These are phyloP conservation scores for Alectoris magna DNA, from an alignment of 2,797 vertebrate genomes.

Conservation along the genomic window DNA sequence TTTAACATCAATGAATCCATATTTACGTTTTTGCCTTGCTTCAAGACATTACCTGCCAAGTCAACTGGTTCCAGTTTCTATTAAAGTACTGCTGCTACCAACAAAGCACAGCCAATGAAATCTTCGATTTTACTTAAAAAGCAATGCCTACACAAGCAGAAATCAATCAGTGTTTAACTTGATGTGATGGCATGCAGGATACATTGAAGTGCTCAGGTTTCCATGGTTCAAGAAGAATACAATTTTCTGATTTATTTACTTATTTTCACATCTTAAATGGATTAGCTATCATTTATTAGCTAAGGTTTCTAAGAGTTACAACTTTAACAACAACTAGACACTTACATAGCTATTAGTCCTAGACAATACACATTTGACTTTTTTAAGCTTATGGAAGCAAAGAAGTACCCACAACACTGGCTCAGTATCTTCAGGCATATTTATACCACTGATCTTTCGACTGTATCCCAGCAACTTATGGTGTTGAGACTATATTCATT, in stretches of 20 bases:
- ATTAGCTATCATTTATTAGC: neutral
- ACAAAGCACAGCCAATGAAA: neutral
- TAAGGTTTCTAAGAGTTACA: neutral
- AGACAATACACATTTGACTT: neutral
- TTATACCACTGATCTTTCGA: neutral
- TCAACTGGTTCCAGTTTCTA: neutral
- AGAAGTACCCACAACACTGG: neutral
- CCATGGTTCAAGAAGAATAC: neutral
- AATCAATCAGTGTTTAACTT: neutral
- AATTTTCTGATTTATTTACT: neutral
- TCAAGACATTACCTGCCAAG: neutral
- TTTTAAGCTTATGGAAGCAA: neutral
- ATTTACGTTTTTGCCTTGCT: neutral
- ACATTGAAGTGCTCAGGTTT: neutral
- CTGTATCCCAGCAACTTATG: neutral
- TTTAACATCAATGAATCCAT: neutral
- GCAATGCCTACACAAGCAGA: neutral
- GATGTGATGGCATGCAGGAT: neutral
- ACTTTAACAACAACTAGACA: neutral
- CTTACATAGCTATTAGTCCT: neutral
- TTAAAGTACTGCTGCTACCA: neutral
- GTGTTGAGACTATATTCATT: neutral
- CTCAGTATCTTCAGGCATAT: neutral
- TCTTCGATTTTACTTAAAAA: neutral
- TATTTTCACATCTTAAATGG: neutral